Conservation (phyloP, 2,113 vertebrate genomes). For the Dicaeum eximium region DNA sequence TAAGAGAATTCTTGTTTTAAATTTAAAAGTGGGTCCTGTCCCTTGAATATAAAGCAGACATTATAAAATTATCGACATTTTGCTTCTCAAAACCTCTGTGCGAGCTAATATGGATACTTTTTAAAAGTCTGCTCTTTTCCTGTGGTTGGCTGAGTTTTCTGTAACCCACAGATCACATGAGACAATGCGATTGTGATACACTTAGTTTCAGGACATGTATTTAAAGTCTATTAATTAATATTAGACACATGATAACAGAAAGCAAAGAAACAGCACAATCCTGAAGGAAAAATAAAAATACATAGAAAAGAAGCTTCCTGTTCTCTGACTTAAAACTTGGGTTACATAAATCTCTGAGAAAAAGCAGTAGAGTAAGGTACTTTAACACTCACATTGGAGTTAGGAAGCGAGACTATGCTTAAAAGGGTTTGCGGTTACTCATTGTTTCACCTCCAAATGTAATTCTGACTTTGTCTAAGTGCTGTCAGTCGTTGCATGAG, state of each 20-base stretch:
- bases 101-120: neutral
- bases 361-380: neutral
- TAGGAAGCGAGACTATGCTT: neutral
- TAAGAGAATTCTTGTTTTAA: conserved; percentile 65
- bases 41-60: conserved; percentile 32
- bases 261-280: neutral
- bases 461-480: conserved; percentile 53
- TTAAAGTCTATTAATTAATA: neutral
- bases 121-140: neutral
- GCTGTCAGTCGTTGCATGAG: conserved; percentile 45
- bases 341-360: neutral
- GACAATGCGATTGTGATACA: neutral
- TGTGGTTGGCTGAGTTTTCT: neutral
- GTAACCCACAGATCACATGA: neutral
- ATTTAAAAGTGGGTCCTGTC: conserved; percentile 39
- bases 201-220: neutral
- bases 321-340: neutral
- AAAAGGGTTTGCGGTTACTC: conserved; percentile 4
- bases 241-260: neutral
- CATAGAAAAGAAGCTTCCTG: neutral
- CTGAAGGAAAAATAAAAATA: neutral
- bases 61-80: conserved; percentile 57
- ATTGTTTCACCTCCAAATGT: conserved; percentile 11
- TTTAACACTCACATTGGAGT: neutral
- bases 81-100: neutral